phyloP scores from a whole-genome alignment of 2,113 vertebrate genomes.

The rabbit (Oryctolagus cuniculus) region DNA sequence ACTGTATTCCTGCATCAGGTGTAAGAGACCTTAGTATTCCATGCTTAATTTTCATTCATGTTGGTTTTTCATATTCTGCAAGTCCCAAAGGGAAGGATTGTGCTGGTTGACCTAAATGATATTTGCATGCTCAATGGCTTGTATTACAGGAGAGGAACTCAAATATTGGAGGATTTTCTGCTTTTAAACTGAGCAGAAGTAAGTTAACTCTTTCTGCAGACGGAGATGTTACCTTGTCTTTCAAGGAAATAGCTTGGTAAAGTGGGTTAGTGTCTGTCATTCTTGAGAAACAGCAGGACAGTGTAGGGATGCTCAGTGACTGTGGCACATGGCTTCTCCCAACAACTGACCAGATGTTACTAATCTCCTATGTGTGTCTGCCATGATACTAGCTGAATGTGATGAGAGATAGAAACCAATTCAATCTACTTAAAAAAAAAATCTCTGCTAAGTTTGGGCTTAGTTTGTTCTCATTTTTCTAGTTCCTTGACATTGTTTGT shows the following conservation, averaged over 20 bases:
- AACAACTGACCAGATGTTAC: background rate
- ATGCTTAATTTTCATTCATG: background rate
- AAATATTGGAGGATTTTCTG: background rate
- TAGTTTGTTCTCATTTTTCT: background rate
- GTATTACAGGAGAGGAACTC: background rate
- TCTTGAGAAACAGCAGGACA: background rate
- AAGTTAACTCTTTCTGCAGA: background rate
- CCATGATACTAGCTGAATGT: too few relatives aligned
- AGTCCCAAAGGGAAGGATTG: background rate
- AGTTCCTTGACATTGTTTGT: background rate
- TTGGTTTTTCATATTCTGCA: background rate
- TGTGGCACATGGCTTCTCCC: background rate
- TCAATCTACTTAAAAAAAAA: background rate
- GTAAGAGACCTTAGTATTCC: background rate
- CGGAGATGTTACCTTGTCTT: slow-evolving; percentile 6
- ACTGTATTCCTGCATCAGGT: background rate
- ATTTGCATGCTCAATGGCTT: background rate
- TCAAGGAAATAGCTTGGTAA: background rate
- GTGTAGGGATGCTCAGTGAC: background rate
- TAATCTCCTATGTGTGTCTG: background rate
- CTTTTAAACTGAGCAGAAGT: slow-evolving; percentile 38
- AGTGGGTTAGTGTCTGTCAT: background rate
- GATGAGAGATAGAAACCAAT: background rate
- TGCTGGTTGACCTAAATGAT: background rate
- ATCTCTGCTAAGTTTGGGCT: background rate